These are phyloP conservation scores for Panthera leo DNA, from an alignment of 2,113 vertebrate genomes.

Conservation along the genomic window DNA sequence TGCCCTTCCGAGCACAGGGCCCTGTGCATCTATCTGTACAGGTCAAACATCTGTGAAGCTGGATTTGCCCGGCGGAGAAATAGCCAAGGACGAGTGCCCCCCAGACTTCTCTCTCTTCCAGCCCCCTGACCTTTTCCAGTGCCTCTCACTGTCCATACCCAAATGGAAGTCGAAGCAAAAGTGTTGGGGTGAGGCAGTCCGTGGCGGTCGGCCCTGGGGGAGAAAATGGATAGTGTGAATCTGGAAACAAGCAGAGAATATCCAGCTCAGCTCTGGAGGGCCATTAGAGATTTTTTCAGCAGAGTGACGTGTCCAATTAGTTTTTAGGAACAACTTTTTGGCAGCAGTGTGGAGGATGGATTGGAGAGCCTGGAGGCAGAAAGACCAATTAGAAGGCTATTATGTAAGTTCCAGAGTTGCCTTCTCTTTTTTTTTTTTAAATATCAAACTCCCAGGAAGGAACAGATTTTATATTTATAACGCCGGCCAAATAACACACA, in stretches of 20 bases:
- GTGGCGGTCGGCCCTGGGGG: neutral
- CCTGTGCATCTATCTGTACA: accelerated
- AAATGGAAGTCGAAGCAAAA: neutral
- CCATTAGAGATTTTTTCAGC: neutral
- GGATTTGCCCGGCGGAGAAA: neutral
- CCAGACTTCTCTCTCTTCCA: neutral
- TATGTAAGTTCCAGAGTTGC: neutral
- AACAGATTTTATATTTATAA: neutral
- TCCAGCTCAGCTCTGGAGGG: neutral
- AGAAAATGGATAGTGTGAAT: accelerated
- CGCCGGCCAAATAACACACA: neutral
- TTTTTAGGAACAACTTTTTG: neutral
- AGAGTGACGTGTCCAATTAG: neutral
- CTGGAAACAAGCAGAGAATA: neutral
- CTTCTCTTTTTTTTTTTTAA: neutral
- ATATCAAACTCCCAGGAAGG: neutral
- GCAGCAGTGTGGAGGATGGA: neutral
- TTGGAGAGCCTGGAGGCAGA: neutral
- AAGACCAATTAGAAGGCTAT: constrained; percentile 31
- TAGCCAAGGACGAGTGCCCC: neutral
- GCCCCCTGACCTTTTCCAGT: neutral
- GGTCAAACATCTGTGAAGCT: neutral
- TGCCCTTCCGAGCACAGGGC: neutral
- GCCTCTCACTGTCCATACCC: neutral
- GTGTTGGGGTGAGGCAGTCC: neutral